Conservation (phyloP, 1,140 invertebrate genomes). For the Drosophila murphyi region DNA sequence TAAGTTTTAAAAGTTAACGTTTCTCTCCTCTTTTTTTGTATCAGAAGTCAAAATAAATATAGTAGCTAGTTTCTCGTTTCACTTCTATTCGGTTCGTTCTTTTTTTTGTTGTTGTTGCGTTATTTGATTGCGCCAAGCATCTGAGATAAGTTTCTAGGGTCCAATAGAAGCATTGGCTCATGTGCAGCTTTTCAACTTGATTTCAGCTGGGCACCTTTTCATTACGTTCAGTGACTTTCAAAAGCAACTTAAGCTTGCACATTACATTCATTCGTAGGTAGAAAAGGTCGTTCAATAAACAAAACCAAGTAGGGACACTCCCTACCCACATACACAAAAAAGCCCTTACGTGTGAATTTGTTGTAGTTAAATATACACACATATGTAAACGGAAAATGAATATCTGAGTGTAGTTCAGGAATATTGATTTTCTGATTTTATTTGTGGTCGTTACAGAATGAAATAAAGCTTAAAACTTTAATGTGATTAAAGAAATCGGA, state of each 20-base stretch:
- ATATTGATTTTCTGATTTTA: no score
- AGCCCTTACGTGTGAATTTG: background rate
- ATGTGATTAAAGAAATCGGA: no score
- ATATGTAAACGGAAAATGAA: background rate
- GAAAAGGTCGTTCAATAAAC: conserved; percentile 8
- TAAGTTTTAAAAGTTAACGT: conserved; percentile 79
- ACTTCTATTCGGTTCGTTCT: conserved; percentile 3
- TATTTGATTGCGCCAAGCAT: conserved; percentile 65
- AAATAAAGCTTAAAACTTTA: no score
- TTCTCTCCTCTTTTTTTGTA: conserved; percentile 44
- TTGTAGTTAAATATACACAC: background rate
- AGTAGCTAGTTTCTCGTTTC: conserved; percentile 58
- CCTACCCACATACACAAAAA: background rate
- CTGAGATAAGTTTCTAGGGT: conserved; percentile 41
- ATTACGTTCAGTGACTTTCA: conserved; percentile 27
- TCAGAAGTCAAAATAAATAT: conserved; percentile 82
- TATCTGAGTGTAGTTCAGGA: background rate
- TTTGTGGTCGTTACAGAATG: no score
- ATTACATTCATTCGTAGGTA: conserved; percentile 8
- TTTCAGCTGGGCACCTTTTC: conserved; percentile 42
- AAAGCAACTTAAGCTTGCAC: conserved; percentile 13
- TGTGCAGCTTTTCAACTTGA: conserved; percentile 41
- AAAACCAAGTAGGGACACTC: background rate
- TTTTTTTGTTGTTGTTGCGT: conserved; percentile 18
- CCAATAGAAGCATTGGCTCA: conserved; percentile 9